Percentiles rank a stretch among this genome's conserved stretches.
Conservation (phyloP, 2,888 invertebrate species). For the Tenodera sinensis region DNA sequence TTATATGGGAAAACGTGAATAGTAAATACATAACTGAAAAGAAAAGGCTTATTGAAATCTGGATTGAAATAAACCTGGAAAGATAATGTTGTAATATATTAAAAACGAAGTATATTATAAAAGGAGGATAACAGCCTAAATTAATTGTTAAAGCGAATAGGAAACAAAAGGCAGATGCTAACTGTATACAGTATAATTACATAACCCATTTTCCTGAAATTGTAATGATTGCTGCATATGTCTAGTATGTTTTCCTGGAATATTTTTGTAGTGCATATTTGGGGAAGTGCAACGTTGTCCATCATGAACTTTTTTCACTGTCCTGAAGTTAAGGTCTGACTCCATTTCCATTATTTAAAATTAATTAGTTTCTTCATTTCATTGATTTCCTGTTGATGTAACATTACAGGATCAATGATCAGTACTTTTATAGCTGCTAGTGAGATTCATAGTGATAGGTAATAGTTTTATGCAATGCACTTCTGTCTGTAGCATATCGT, state of each 20-base stretch:
- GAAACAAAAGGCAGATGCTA: neutral
- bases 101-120: too few species aligned
- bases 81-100: too few species aligned
- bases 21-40: neutral
- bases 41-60: neutral
- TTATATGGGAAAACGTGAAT: neutral
- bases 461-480: neutral
- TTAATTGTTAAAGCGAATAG: neutral
- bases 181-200: neutral
- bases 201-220: neutral
- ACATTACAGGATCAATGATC: neutral
- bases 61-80: neutral
- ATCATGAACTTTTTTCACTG: neutral
- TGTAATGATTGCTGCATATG: neutral
- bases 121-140: neutral
- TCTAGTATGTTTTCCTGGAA: neutral
- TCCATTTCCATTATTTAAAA: neutral
- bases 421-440: neutral
- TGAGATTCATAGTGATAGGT: neutral
- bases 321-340: neutral
- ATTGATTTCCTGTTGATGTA: neutral
- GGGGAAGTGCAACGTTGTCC: too few species aligned
- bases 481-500: neutral
- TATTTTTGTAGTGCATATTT: neutral
- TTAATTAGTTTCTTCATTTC: neutral